Conservation (phyloP, 2,888 invertebrate species). For the Euproctis similis region DNA sequence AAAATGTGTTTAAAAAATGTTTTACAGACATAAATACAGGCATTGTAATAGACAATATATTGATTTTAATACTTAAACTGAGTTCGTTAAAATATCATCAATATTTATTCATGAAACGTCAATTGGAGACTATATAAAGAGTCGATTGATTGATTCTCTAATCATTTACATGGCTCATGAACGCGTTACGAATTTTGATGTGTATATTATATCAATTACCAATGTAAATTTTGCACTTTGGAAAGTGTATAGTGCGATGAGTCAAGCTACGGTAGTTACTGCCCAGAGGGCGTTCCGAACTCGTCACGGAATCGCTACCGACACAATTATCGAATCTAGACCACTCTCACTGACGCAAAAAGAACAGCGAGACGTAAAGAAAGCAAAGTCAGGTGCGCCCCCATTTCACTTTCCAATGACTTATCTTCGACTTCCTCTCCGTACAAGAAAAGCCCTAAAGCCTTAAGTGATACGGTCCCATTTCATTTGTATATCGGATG, state of each 20-base stretch:
- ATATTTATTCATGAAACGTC: conserved; percentile 22
- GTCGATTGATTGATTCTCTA: conserved; percentile 26
- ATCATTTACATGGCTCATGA: conserved; percentile 25
- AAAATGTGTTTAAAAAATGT: too few relatives aligned
- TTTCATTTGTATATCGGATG: conserved; percentile 14
- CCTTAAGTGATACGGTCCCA: conserved; percentile 21
- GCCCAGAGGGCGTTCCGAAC: conserved; percentile 40
- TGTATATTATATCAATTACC: conserved; percentile 26
- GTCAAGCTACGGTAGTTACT: conserved; percentile 29
- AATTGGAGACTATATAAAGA: conserved; percentile 19
- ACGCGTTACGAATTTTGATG: conserved; percentile 19
- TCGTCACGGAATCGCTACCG: conserved; percentile 64
- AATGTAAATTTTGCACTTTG: conserved; percentile 21
- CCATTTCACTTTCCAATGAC: conserved; percentile 73
- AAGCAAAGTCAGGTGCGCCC: conserved; percentile 73
- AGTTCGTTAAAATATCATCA: conserved; percentile 15
- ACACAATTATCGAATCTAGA: conserved; percentile 71
- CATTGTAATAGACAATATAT: too few relatives aligned
- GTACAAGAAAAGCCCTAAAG: conserved; percentile 38
- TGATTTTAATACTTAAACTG: too few relatives aligned
- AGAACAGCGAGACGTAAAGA: conserved; percentile 68
- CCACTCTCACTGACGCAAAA: conserved; percentile 74
- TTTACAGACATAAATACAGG: too few relatives aligned
- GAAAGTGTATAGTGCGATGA: conserved; percentile 24
- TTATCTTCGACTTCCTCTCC: conserved; percentile 37